Evolutionary conservation across 2,797 vertebrate genomes (phyloP), one percentile per base, ranked within the genome.

Genomic region (Bucorvus abyssinicus): DNA sequence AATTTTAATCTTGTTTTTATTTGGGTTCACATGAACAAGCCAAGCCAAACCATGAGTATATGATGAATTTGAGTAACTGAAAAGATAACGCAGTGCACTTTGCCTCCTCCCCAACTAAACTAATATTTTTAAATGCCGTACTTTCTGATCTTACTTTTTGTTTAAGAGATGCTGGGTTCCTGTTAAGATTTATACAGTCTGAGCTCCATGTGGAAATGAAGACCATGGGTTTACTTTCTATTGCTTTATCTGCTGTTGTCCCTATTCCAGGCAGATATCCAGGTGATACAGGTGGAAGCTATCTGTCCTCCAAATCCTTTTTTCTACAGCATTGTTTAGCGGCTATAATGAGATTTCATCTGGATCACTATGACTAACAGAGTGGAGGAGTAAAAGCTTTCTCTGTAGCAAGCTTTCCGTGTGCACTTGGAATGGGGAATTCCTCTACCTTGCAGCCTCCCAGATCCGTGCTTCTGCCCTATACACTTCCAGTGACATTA

Each of bases 1-100:
- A 89, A 91, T 56, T 85, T 94, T 69, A 84, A 92, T 94, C 87
- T 81, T 75, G 52, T 75, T 96, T 96, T 91, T 75, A 90, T 91
- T 79, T 90, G 70, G 26, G 32, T 90, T 88, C 77, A 75, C 23
- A 45, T 23, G 59, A 89, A 47, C 32, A 83, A 89, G 44, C 30
- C 68, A 83, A 92, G 64, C 32, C 42, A 90, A 81, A 71, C 42
- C 34, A 11, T 13, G 40, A 84, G 22, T 57, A 38, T 60, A 21
- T 50, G 63, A 90, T 73, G 16, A 80, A 65, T 40, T 78, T 84
- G 40, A 63, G 40, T n/a, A 79, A 75, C 53, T 65, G 47, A 84
- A 80, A 89, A 74, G 79, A 56, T 57, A 84, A 56, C 34, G 60
- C 38, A 57, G 63, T 56, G 42, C 55, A n/a, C 14, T 90, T 75